phyloP scores from a whole-genome alignment of 2,797 vertebrate species.

The Nannoperca australis region DNA sequence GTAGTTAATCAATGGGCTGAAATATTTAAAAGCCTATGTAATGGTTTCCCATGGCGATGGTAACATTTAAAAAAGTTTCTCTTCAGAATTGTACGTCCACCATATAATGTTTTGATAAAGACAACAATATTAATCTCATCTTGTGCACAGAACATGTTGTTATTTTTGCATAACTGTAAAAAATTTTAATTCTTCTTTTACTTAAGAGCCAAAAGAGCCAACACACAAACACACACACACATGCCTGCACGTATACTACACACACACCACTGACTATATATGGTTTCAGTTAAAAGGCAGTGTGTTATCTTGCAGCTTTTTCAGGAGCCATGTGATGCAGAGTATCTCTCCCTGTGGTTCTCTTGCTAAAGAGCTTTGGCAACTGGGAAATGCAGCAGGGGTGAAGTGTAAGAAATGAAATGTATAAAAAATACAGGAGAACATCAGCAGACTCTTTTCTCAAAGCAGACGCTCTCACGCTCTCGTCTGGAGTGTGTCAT shows the following conservation, averaged over 20 bases:
- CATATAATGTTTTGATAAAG: neutral
- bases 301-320: constrained; percentile 59
- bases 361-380: constrained; percentile 70
- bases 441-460: constrained; percentile 69
- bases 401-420: constrained; percentile 64
- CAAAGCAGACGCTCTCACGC: constrained; percentile 64
- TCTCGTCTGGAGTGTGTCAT: constrained; percentile 59
- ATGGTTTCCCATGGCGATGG: constrained; percentile 1
- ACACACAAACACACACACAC: too few species aligned
- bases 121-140: neutral
- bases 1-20: constrained; percentile 3
- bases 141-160: neutral
- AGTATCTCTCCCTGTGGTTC: constrained; percentile 61
- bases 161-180: neutral
- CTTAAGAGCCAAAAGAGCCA: neutral
- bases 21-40: neutral
- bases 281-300: constrained; percentile 43
- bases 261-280: constrained; percentile 20
- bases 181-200: neutral
- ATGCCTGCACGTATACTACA: neutral
- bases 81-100: neutral
- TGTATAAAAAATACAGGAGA: constrained; percentile 79
- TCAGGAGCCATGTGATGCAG: constrained; percentile 37
- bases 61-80: neutral
- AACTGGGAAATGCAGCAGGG: constrained; percentile 63